Evolutionary conservation across 1,140 invertebrate genomes (phyloP).

Genomic region (Anagrus nilaparvatae): DNA sequence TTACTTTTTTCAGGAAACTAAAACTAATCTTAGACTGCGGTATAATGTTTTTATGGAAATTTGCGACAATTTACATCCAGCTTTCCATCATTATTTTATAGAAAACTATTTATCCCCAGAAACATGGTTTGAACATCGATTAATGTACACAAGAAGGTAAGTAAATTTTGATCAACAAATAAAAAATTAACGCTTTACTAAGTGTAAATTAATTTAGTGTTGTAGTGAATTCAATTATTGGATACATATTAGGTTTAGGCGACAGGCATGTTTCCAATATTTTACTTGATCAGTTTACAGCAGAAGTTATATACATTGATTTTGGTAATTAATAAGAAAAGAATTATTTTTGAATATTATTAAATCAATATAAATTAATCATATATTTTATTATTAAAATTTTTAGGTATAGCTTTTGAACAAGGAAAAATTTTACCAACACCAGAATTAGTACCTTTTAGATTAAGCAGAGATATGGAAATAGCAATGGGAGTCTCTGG

Average conservation of each 20-base stretch:
- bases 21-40: conserved; percentile 27
- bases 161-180: conserved; percentile 10
- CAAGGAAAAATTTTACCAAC: conserved; percentile 80
- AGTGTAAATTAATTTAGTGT: too few species aligned
- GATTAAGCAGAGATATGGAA: conserved; percentile 82
- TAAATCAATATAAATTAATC: too few species aligned
- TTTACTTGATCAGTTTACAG: conserved; percentile 75
- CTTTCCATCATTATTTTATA: conserved; percentile 85
- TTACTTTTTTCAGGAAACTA: conserved; percentile 13
- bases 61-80: conserved; percentile 68
- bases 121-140: conserved; percentile 74
- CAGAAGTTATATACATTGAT: conserved; percentile 91
- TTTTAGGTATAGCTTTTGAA: conserved; percentile 84
- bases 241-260: conserved; percentile 86
- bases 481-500: conserved; percentile 83
- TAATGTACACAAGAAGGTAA: conserved; percentile 72
- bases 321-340: conserved; percentile 65
- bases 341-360: conserved; percentile 1
- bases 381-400: conserved; percentile 16
- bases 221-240: conserved; percentile 80
- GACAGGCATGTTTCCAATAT: conserved; percentile 90
- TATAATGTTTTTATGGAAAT: conserved; percentile 58
- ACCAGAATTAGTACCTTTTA: conserved; percentile 87
- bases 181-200: too few species aligned
- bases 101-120: conserved; percentile 74